phyloP scores from a whole-genome alignment of 2,113 vertebrate genomes.

The Scolopax mira region DNA sequence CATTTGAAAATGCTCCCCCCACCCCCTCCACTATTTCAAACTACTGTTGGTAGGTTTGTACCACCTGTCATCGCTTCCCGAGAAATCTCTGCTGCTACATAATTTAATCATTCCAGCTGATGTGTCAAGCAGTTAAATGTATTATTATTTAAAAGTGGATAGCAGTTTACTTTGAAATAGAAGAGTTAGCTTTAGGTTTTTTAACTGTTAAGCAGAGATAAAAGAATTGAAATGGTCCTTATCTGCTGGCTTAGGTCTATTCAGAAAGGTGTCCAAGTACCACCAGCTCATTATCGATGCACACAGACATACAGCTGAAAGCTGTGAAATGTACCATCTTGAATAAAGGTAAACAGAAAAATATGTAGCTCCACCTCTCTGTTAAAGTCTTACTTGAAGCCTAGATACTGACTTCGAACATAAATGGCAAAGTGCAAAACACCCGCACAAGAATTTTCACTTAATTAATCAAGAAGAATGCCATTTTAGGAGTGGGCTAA shows the following conservation, averaged over 20 bases:
- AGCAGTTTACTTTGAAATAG: constrained; percentile 63
- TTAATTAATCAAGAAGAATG: not conserved
- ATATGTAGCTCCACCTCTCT: not conserved
- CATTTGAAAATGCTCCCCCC: constrained; percentile 47
- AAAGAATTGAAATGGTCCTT: not conserved
- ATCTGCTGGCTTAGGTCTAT: not conserved
- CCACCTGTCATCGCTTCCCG: constrained; percentile 62
- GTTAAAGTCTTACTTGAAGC: not conserved
- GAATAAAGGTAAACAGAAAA: not conserved
- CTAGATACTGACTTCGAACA: not conserved
- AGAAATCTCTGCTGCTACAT: constrained; percentile 63
- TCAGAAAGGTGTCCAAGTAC: not conserved
- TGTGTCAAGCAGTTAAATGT: constrained; percentile 67
- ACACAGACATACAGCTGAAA: not conserved
- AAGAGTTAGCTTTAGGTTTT: constrained; percentile 37
- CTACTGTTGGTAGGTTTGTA: constrained; percentile 67
- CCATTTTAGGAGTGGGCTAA: not conserved
- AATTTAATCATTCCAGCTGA: constrained; percentile 79
- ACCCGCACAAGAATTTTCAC: not conserved
- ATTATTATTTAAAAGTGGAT: constrained; percentile 71
- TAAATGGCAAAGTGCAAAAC: not conserved
- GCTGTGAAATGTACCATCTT: not conserved
- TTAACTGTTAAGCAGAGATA: constrained; percentile 30
- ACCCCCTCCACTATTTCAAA: not conserved
- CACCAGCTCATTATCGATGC: not conserved